phyloP scores from a whole-genome alignment of 2,113 vertebrate species.

The Chamaetylas fuelleborni region DNA sequence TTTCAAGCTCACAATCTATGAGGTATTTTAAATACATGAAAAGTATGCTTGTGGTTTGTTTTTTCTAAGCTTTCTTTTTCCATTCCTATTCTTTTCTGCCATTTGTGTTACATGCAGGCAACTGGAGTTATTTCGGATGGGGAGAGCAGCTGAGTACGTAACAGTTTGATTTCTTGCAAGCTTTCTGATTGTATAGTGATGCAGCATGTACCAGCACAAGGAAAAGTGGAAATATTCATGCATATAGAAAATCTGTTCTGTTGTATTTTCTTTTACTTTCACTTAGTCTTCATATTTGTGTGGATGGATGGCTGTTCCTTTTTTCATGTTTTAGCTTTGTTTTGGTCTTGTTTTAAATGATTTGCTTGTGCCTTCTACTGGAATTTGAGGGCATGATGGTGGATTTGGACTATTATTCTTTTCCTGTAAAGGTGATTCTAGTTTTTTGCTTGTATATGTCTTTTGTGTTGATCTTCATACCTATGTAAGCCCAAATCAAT shows the following conservation, averaged over 20 bases:
- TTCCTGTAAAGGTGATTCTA: not conserved
- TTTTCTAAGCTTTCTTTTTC: constrained; percentile 70
- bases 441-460: not conserved
- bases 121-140: constrained; percentile 97
- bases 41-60: constrained; percentile 41
- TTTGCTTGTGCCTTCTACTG: not conserved
- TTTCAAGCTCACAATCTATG: not conserved
- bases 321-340: not conserved
- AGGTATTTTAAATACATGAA: not conserved
- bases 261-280: not conserved
- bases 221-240: constrained; percentile 68
- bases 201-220: constrained; percentile 66
- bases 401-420: not conserved
- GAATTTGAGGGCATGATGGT: not conserved
- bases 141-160: constrained; percentile 93
- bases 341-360: not conserved
- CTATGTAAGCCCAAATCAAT: accelerated
- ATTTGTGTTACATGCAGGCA: constrained; percentile 88
- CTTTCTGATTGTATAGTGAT: constrained; percentile 47
- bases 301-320: not conserved
- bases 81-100: constrained; percentile 74
- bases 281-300: not conserved
- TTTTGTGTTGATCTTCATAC: not conserved
- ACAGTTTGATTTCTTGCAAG: constrained; percentile 68
- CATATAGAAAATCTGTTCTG: not conserved